These are phyloP conservation scores for Heterohyrax brucei DNA, from an alignment of 2,797 vertebrate genomes.

Conservation along the genomic window DNA sequence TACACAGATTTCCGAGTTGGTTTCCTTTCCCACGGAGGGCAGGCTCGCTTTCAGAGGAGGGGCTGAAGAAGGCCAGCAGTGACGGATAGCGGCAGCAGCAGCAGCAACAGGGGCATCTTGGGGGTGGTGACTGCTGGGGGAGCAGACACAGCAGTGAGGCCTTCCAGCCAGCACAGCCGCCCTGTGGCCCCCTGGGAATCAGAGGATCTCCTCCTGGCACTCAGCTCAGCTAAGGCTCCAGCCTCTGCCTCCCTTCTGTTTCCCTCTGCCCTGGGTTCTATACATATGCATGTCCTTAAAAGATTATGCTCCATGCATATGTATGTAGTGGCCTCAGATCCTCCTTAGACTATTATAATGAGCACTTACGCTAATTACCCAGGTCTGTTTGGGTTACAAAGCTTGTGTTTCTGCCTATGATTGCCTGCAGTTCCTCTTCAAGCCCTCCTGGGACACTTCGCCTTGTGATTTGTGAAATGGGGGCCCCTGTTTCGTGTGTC, in stretches of 20 bases:
- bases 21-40: background rate
- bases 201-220: rapidly evolving
- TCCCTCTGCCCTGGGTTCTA: background rate
- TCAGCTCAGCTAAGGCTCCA: background rate
- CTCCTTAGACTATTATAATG: background rate
- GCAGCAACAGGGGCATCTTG: background rate
- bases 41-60: conserved; percentile 48
- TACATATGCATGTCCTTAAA: conserved; percentile 33
- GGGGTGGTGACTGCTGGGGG: background rate
- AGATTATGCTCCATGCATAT: background rate
- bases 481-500: too few relatives aligned
- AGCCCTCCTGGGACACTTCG: background rate
- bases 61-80: background rate
- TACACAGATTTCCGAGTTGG: background rate
- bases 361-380: background rate
- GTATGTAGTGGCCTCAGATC: background rate
- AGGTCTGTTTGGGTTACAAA: background rate
- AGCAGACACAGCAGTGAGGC: background rate
- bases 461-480: background rate
- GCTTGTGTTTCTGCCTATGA: background rate
- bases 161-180: rapidly evolving
- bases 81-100: conserved; percentile 49
- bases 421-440: background rate
- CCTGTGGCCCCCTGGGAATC: too few relatives aligned
- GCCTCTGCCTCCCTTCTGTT: background rate